A percentile compares a stretch with the other conserved stretches of the same genome.
Conservation (phyloP, 1,140 invertebrate species). For the Papilio polytes region DNA sequence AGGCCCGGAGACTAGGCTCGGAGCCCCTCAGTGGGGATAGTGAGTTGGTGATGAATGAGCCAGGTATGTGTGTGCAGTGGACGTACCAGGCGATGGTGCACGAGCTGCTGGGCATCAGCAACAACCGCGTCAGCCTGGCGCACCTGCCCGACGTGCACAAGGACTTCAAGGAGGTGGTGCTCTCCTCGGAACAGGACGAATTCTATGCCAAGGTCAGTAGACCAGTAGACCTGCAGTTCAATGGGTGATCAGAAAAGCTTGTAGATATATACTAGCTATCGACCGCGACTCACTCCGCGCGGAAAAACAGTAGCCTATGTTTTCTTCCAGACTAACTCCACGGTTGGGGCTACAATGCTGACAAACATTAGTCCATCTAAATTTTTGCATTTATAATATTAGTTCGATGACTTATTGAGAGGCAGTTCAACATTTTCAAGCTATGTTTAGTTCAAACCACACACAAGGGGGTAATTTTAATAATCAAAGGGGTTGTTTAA, state of each 20-base stretch:
- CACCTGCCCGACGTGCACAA: slow-evolving; percentile 92
- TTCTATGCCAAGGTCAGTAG: slow-evolving; percentile 94
- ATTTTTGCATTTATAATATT: no score
- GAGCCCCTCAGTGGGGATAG: no score
- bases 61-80: slow-evolving; percentile 87
- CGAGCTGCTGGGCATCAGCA: slow-evolving; percentile 96
- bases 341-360: no score
- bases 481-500: no score
- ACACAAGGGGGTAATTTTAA: no score
- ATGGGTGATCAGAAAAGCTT: no score
- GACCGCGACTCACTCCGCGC: background rate
- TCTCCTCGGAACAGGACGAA: slow-evolving; percentile 98
- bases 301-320: background rate
- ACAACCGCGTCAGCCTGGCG: slow-evolving; percentile 96
- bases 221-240: background rate
- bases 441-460: no score
- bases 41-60: no score
- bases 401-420: no score
- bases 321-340: background rate
- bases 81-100: slow-evolving; percentile 99
- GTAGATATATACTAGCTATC: background rate
- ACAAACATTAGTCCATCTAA: no score
- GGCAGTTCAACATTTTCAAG: no score
- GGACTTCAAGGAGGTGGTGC: slow-evolving; percentile 96
- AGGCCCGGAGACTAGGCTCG: no score